Conservation (phyloP, 1,140 invertebrate species). For the Hypsibius dujardini region DNA sequence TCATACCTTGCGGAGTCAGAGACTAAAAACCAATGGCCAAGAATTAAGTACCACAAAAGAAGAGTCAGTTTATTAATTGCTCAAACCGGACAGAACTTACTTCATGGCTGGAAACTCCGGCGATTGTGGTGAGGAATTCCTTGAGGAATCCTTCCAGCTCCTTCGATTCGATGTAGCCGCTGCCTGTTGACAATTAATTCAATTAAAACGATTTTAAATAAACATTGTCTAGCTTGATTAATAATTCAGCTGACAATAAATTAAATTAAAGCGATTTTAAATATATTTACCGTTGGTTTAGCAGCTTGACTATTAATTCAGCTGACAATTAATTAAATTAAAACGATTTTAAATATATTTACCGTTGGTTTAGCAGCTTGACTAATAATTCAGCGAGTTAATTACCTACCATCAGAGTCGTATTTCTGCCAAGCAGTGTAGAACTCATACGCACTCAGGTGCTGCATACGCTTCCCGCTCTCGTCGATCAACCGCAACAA, state of each 20-base stretch:
- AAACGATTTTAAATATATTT: too few relatives aligned
- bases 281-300: too few relatives aligned
- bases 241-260: too few relatives aligned
- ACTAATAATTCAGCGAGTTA: too few relatives aligned
- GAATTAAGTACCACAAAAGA: too few relatives aligned
- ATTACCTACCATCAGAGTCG: neutral
- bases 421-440: conserved; percentile 15
- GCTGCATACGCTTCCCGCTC: neutral
- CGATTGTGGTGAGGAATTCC: conserved; percentile 45
- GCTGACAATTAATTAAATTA: neutral
- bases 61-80: too few relatives aligned
- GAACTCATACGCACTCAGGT: conserved; percentile 12
- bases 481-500: conserved; percentile 10
- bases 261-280: too few relatives aligned
- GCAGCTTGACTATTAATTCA: too few relatives aligned
- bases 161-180: conserved; percentile 59
- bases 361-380: too few relatives aligned
- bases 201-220: too few relatives aligned
- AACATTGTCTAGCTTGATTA: too few relatives aligned
- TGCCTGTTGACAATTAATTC: neutral
- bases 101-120: neutral
- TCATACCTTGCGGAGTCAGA: neutral
- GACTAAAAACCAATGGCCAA: too few relatives aligned
- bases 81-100: neutral
- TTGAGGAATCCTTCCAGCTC: conserved; percentile 76